These are phyloP conservation scores for Cyprinus carpio DNA, from an alignment of 2,113 vertebrate species.

Conservation along the genomic window DNA sequence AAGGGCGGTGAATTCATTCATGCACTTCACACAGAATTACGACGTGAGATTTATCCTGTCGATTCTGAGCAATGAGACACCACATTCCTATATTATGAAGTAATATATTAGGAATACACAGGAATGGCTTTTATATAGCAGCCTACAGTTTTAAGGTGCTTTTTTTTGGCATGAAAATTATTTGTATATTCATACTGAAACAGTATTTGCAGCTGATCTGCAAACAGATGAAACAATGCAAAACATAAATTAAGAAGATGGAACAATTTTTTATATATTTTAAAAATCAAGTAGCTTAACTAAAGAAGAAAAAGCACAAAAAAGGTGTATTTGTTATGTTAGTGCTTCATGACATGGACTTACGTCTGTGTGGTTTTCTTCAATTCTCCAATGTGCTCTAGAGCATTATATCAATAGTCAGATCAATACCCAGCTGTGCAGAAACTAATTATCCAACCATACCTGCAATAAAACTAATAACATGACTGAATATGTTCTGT, in stretches of 20 bases:
- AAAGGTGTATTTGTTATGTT: background rate
- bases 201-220: background rate
- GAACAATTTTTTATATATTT: background rate
- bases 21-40: slow-evolving; percentile 5
- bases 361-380: background rate
- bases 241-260: background rate
- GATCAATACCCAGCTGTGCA: slow-evolving; percentile 4
- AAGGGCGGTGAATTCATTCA: background rate
- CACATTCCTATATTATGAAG: background rate
- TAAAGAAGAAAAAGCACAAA: background rate
- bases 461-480: background rate
- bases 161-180: no score
- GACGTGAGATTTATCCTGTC: background rate
- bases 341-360: background rate
- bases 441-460: slow-evolving; percentile 18
- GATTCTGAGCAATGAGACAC: background rate
- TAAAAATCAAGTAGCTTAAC: background rate
- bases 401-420: background rate
- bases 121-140: background rate
- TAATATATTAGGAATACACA: background rate
- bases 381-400: background rate
- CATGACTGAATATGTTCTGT: background rate
- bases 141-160: no score
- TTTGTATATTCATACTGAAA: background rate
- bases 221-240: background rate